phyloP scores from a whole-genome alignment of 30 jellyfish, hydroid and myxozoan species.

The Aurelia aurita region DNA sequence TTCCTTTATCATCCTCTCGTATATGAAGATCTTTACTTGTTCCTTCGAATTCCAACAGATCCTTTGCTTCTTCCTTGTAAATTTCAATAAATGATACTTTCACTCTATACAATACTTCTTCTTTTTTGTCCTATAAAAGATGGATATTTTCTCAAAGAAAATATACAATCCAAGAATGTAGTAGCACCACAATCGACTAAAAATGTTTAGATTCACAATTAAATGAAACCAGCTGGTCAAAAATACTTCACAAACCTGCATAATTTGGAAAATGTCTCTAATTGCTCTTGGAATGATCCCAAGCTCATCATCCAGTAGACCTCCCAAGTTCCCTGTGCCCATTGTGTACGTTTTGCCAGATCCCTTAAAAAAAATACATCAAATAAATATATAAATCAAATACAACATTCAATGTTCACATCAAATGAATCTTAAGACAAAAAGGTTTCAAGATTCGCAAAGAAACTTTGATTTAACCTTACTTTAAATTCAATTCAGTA shows the following conservation, averaged over 20 bases:
- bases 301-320: slow-evolving; percentile 60
- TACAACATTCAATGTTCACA: neutral
- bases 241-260: slow-evolving; percentile 25
- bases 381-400: neutral
- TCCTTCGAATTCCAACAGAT: slow-evolving; percentile 66
- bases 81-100: slow-evolving; percentile 88
- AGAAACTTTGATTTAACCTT: too few species aligned
- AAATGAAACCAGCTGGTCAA: neutral
- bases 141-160: neutral
- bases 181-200: too few species aligned
- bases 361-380: slow-evolving; percentile 65
- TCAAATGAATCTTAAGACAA: too few species aligned
- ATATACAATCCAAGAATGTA: too few species aligned
- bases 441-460: too few species aligned
- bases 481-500: too few species aligned
- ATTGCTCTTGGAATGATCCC: slow-evolving; percentile 96
- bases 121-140: slow-evolving; percentile 47
- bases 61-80: slow-evolving; percentile 90
- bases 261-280: slow-evolving; percentile 66
- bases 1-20: slow-evolving; percentile 93
- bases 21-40: slow-evolving; percentile 75
- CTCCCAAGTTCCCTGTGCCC: slow-evolving; percentile 90
- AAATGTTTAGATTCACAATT: too few species aligned
- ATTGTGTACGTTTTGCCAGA: slow-evolving; percentile 98
- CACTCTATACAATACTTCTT: slow-evolving; percentile 42